Evolutionary conservation across 2,113 vertebrate species (phyloP).

Genomic region (Thoracochromis brauschi): DNA sequence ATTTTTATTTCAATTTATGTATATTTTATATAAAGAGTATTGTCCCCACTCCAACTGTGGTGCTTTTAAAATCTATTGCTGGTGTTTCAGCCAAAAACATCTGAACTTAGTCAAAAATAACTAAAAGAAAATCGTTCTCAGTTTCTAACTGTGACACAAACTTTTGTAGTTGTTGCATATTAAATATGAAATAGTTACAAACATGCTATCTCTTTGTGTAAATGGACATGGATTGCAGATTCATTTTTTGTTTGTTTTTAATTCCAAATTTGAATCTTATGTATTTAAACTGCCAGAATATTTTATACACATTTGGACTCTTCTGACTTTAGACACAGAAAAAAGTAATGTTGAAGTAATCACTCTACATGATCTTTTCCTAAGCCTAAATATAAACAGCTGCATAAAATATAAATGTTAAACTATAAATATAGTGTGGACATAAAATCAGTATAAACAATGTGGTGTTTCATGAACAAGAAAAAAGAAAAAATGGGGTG

Average conservation of each 20-base stretch:
- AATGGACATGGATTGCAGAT: neutral
- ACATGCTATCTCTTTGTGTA: neutral
- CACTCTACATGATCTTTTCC: neutral
- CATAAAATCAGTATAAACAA: neutral
- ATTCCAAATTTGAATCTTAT: neutral
- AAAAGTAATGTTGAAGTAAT: neutral
- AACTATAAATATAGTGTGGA: neutral
- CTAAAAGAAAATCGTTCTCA: neutral
- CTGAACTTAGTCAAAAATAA: neutral
- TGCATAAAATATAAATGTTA: neutral
- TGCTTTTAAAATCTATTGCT: neutral
- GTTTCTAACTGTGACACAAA: neutral
- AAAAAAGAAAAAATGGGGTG: neutral
- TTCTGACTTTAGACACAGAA: neutral
- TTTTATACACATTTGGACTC: neutral
- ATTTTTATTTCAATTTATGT: neutral
- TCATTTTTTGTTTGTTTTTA: neutral
- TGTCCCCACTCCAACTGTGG: neutral
- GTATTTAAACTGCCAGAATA: neutral
- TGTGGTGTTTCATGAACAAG: neutral
- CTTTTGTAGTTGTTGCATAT: neutral
- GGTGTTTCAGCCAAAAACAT: neutral
- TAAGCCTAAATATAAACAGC: neutral
- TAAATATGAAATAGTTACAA: neutral
- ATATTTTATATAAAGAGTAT: neutral